A percentile compares a stretch with the other conserved stretches of the same genome.
Evolutionary conservation across 2,797 vertebrate species (phyloP).

Genomic region (Siniperca undulata): DNA sequence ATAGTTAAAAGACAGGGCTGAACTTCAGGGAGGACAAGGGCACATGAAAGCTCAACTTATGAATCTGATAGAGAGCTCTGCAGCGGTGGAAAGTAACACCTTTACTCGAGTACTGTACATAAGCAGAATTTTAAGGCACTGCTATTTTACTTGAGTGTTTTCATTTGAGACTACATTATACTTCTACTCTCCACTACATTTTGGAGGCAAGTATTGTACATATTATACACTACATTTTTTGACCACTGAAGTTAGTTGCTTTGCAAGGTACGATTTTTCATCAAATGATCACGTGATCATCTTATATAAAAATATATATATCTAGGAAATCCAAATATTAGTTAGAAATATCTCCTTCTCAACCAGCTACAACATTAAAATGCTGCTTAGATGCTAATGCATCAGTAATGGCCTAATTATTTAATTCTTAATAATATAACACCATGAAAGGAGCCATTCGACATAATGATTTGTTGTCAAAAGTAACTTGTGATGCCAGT

Average conservation of each 20-base stretch:
- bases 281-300: neutral
- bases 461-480: neutral
- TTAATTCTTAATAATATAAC: neutral
- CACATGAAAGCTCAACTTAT: constrained; percentile 20
- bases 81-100: neutral
- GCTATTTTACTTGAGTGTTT: neutral
- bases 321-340: neutral
- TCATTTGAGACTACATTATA: neutral
- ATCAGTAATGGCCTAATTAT: neutral
- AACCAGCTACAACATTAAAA: constrained; percentile 6
- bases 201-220: neutral
- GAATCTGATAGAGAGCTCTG: constrained; percentile 23
- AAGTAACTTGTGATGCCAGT: neutral
- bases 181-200: neutral
- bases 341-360: neutral
- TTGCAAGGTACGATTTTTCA: neutral
- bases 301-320: neutral
- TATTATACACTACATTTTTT: constrained; percentile 5
- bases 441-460: neutral
- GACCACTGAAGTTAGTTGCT: neutral
- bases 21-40: constrained; percentile 44
- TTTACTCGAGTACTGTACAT: constrained; percentile 6
- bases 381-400: neutral
- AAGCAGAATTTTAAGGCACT: neutral
- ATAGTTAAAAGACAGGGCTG: constrained; percentile 54